Base-by-base conservation (phyloP, 2,888 invertebrate genomes). In the Pardosa pseudoannulata region DNA sequence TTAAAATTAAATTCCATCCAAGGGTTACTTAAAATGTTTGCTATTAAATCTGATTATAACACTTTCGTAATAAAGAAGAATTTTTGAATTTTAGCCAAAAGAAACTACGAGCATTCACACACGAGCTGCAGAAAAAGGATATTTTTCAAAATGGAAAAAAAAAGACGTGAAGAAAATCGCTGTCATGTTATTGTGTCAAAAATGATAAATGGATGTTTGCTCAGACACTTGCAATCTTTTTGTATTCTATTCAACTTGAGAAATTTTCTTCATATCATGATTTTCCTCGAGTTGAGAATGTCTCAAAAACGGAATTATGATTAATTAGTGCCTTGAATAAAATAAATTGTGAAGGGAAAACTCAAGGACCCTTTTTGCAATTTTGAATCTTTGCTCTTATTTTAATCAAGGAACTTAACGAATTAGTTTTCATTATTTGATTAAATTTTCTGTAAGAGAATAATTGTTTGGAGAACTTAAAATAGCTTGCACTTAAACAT, bases 171-270 rank as follows among this genome's bases (percentile, higher is more conserved):
- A 23, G 23, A 56, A 56, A 56, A 23, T 23, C 23, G 56, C 19
- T 16, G 5, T 56, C 16, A 56, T 56, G 56, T 56, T 23, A n/a
- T 56, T 16, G 56, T 56, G 56, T 56, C 56, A 56, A 56, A 23
- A 56, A 56, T 56, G 56, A 56, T 56, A 56, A 56, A 56, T 56
- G 56, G 56, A 5, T 56, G 23, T 56, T 56, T 56, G 23, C 56
- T 23, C 16, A 56, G 56, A 23, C 23, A 56, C 23, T 1, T 23
- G 56, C 1, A 56, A 23, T 23, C 1, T 56, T 23, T 56, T 23
- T 56, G 56, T 56, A 23, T 56, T 56, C 23, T 23, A 23, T 56
- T 56, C 56, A 56, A 56, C 1, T 56, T 36, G 5, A 1, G 1
- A 56, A 16, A 19, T 23, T 56, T 56, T 56, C 13, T 23, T 19